A percentile compares a stretch with the other conserved stretches of the same genome.
These are phyloP conservation scores for Coenonympha arcania DNA, from an alignment of 2,888 invertebrate genomes.

Conservation along the genomic window DNA sequence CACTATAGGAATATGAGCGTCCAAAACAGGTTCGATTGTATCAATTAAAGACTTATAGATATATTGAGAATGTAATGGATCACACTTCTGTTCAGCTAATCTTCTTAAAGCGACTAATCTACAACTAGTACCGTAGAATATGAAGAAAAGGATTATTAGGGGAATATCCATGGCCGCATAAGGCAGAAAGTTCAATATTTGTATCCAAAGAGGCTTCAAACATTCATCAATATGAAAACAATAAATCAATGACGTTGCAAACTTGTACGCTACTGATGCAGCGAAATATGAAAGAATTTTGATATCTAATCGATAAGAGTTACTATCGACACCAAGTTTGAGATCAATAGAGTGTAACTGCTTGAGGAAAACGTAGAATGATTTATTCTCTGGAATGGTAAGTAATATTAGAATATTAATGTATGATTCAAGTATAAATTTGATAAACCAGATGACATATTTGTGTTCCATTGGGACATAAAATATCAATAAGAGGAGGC, in stretches of 20 bases:
- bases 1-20: slow-evolving; percentile 2
- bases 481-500: neutral
- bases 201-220: neutral
- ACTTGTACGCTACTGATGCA: neutral
- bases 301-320: neutral
- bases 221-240: neutral
- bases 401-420: neutral
- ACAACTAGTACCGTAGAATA: neutral
- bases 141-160: neutral
- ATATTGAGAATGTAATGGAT: neutral
- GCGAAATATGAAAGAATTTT: neutral
- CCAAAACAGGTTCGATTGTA: neutral
- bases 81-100: neutral
- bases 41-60: slow-evolving; percentile 12
- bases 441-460: neutral
- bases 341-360: neutral
- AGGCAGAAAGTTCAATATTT: neutral
- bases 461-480: neutral
- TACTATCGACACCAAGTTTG: neutral
- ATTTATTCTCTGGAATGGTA: neutral
- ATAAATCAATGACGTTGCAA: neutral
- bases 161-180: neutral
- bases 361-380: neutral
- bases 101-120: neutral
- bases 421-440: neutral